phyloP scores from a whole-genome alignment of 2,113 vertebrate genomes.

The Nothobranchius furzeri region DNA sequence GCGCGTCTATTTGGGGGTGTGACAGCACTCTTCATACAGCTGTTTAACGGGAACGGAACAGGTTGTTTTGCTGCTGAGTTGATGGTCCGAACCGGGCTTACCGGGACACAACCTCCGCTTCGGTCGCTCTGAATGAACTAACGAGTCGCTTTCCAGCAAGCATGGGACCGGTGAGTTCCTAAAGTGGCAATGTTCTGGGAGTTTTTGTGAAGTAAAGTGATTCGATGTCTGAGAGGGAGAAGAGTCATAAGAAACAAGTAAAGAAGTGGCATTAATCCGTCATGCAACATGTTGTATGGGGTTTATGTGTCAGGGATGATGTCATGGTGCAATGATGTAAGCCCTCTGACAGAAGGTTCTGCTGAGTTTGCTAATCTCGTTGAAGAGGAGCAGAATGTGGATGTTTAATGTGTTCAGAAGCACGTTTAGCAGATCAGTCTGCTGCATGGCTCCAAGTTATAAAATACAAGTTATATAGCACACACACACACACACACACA shows the following conservation, averaged over 20 bases:
- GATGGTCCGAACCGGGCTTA: no score
- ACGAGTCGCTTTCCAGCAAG: no score
- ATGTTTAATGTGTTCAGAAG: neutral
- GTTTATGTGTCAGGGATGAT: conserved; percentile 78
- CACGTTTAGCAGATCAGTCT: no score
- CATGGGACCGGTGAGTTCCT: neutral
- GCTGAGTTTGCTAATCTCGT: conserved; percentile 73
- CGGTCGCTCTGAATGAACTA: no score
- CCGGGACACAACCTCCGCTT: no score
- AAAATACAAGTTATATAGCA: no score
- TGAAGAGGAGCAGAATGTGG: neutral
- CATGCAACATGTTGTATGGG: conserved; percentile 51
- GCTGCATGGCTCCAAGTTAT: no score
- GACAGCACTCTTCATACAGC: conserved; percentile 64
- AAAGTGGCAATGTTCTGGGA: neutral
- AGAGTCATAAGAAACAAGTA: neutral
- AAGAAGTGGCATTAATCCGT: conserved; percentile 33
- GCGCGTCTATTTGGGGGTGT: conserved; percentile 68
- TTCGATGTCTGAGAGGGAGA: no score
- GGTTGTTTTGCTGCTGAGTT: conserved; percentile 28
- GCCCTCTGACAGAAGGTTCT: conserved; percentile 74
- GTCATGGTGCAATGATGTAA: conserved; percentile 85
- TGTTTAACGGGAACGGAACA: conserved; percentile 31
- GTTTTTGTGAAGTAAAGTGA: neutral
- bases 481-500: no score